Base-by-base conservation (phyloP, 1,140 invertebrate genomes). In the Diabrotica undecimpunctata region DNA sequence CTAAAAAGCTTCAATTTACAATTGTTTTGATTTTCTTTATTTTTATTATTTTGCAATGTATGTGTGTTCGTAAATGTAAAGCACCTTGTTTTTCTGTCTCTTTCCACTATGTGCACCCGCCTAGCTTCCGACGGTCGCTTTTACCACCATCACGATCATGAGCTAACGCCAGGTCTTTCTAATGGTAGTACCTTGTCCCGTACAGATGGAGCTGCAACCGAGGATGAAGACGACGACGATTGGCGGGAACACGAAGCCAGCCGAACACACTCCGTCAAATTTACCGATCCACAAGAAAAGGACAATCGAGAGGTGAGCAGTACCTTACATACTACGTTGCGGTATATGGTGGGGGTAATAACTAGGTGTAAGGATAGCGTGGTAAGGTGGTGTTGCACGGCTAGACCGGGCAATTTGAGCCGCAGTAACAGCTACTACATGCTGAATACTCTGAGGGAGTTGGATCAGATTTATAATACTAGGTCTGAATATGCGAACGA, bases 251-350 rank as follows among this genome's bases (percentile, higher is more conserved):
- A 86, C 66, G 91, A 94, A 75, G 87, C 88, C 2, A 91, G 91
- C 2, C 82, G 92, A 61, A 92, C 89, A 7, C 90, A 93, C 75
- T 91, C 90, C 5, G 93, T 96, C 68, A 95, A 95, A 79, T 96
- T 96, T 79, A 91, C 88, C 38, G 93, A 95, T 77, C 88, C 91
- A 61, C 83, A 86, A 37, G 86, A 87, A 35, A 88, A 90, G 77
- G 85, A 86, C 55, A 83, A 83, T 75, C 91, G 87, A 85, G 90
- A 90, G 84, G 88, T 88, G 82, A 87, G 81, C 64, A 53, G 35
- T 10, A 46, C 41, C 38, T 38, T 46, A 25, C 10, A 12, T 62
- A 13, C 51, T 54, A 54, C 61, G 9, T 54, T 54, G n/a, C 46
- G 61, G 39, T 51, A 39, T 60, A 46, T 55, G 59, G 52, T 62